Base-by-base conservation (phyloP, 2,888 invertebrate species). In the Timema podura region DNA sequence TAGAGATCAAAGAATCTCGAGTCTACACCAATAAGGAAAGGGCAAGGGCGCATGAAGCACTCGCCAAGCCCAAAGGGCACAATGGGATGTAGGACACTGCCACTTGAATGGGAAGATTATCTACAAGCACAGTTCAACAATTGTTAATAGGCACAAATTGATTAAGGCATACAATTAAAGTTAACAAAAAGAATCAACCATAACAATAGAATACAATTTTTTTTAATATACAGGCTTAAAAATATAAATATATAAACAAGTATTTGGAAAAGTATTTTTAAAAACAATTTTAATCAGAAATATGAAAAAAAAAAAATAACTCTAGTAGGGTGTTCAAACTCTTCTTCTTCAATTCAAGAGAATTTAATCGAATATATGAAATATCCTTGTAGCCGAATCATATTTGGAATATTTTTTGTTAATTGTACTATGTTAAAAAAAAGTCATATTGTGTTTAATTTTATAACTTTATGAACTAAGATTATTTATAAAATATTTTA, bases 21-120 rank as follows among this genome's bases (percentile, higher is more conserved):
- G 81, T 98, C 98, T 5, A 98, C 95, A 59, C 98, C 98, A 77
- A 98, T 96, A 75, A 99, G 87, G 83, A 98, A 99, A 3, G 99
- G 99, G 98, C 76, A 97, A 84, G 0, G 99, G 99, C 15, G 99
- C 98, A 81, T 97, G 96, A 68, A 99, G 84, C 6, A 99, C 95
- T 96, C 93, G 96, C 95, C 77, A 97, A 83, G 70, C 93, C 93
- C 80, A 99, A 85, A 11, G 99, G 99, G 84, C 99, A 99, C 68
- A 99, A 85, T 3, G 99, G 99, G 83, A 99, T 98, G 82, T 99
- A 99, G 0, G 98, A 80, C 98, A 99, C 82, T 98, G 98, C 99
- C 99, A 99, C 82, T 97, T 97, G 82, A 99, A 98, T 0, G 99
- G 99, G 81, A 99, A 99, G 76, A 98, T 86, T 77, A 99, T 82